Evolutionary conservation across 2,888 invertebrate genomes (phyloP), one percentile per base, ranked within the genome.

Genomic region (Aromia moschata): DNA sequence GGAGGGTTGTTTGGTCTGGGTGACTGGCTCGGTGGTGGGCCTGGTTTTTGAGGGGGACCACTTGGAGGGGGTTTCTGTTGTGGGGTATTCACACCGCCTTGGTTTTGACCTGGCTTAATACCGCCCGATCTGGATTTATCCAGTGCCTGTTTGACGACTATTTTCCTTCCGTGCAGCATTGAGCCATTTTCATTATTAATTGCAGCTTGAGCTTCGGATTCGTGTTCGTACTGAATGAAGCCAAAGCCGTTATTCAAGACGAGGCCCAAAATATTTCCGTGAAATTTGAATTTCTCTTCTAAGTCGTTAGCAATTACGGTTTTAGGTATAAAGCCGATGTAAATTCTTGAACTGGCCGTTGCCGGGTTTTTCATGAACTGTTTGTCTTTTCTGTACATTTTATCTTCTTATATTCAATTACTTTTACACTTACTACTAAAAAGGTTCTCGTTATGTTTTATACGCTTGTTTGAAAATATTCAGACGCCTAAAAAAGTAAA

Each of bases 221-320:
- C 93, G 15, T 84, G 84, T 60, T 90, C 90, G 79, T 88, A 95
- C 75, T 96, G 95, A 1, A 96, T 89, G 80, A 95, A 96, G 12
- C 92, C 94, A 80, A 93, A 96, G 49, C 92, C 91, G 67, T 88
- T 85, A 70, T 91, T 91, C 14, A 90, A 82, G n/a, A 89, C 77
- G 0, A 92, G 85, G 1, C 90, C 92, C 60, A 84, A 73, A 38
- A 93, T 87, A 60, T 84, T 84, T 0, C 94, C 95, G 76, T 90
- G 92, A 20, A 84, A 83, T 61, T 84, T 83, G 74, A 94, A 94
- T 74, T 91, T 89, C 33, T 89, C 88, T 69, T 92, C 92, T 11
- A 95, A 75, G 69, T 87, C 87, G 54, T 83, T 81, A 49, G 85
- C 85, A 38, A 83, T 83, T 0, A 85, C 83, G 16, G 83, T 82